phyloP scores from a whole-genome alignment of 2,113 vertebrate species.

The Notothenia rossii region DNA sequence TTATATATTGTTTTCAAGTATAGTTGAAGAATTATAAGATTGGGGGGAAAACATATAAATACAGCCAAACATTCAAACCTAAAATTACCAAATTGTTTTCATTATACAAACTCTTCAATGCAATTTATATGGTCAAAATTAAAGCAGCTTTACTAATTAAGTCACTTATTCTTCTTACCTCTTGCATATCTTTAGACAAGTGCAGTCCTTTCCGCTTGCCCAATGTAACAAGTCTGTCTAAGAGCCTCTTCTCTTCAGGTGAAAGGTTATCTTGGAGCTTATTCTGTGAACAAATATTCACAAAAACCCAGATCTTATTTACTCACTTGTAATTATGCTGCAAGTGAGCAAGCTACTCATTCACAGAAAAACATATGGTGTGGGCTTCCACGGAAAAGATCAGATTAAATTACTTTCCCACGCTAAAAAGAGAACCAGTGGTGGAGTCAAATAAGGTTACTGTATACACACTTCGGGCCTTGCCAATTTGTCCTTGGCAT shows the following conservation, averaged over 20 bases:
- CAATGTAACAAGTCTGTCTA: slow-evolving; percentile 90
- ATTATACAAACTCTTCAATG: neutral
- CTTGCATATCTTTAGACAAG: slow-evolving; percentile 89
- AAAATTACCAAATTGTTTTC: neutral
- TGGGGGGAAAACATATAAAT: neutral
- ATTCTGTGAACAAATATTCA: slow-evolving; percentile 82
- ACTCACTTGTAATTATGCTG: neutral
- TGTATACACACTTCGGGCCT: neutral
- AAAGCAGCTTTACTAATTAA: neutral
- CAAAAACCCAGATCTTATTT: neutral
- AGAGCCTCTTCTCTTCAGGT: slow-evolving; percentile 89
- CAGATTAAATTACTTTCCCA: slow-evolving; percentile 37
- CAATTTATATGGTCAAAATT: neutral
- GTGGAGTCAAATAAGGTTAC: neutral
- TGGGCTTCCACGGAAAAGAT: neutral
- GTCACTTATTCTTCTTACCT: slow-evolving; percentile 79
- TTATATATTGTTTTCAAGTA: neutral
- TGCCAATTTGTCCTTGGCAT: neutral
- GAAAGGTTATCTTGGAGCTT: slow-evolving; percentile 82
- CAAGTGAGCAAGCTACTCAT: neutral
- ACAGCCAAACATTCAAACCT: neutral
- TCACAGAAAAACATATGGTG: neutral
- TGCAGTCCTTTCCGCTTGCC: slow-evolving; percentile 93
- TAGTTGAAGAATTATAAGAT: neutral
- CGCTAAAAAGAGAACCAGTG: slow-evolving; percentile 35